Conservation (phyloP, 2,113 vertebrate genomes). For the Brachirus orientalis region DNA sequence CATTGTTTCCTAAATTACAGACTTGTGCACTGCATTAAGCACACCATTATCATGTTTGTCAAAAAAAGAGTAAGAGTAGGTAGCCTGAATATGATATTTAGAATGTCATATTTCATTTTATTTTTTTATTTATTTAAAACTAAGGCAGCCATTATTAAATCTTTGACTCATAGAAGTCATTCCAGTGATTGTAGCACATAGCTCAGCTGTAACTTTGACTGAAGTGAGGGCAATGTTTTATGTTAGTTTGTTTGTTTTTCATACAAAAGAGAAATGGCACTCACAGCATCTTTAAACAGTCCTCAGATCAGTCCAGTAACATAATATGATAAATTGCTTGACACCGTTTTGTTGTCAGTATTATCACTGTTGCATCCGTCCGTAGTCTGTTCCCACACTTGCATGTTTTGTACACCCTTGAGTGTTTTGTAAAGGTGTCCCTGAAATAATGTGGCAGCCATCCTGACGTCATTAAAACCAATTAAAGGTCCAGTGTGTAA, state of each 20-base stretch:
- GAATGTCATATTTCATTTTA: conserved; percentile 8
- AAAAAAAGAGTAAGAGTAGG: conserved; percentile 11
- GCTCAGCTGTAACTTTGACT: no score
- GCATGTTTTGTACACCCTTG: neutral
- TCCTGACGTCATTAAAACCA: no score
- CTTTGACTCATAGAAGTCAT: neutral
- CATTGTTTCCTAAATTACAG: conserved; percentile 3
- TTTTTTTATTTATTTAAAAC: neutral
- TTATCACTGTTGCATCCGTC: neutral
- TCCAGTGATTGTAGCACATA: no score
- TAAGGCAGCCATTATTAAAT: no score
- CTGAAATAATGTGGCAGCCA: no score
- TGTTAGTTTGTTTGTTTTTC: no score
- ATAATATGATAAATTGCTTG: conserved; percentile 4
- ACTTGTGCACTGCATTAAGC: neutral
- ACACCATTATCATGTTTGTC: conserved; percentile 14
- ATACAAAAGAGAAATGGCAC: no score
- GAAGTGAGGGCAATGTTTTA: no score
- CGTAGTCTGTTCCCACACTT: neutral
- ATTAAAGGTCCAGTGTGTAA: no score
- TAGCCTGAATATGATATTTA: conserved; percentile 1
- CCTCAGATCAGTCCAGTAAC: neutral
- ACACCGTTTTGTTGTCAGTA: neutral
- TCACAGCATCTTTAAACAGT: no score
- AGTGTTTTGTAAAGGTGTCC: neutral